Base-by-base conservation (phyloP, 2,113 vertebrate species). In the Epinephelus lanceolatus region DNA sequence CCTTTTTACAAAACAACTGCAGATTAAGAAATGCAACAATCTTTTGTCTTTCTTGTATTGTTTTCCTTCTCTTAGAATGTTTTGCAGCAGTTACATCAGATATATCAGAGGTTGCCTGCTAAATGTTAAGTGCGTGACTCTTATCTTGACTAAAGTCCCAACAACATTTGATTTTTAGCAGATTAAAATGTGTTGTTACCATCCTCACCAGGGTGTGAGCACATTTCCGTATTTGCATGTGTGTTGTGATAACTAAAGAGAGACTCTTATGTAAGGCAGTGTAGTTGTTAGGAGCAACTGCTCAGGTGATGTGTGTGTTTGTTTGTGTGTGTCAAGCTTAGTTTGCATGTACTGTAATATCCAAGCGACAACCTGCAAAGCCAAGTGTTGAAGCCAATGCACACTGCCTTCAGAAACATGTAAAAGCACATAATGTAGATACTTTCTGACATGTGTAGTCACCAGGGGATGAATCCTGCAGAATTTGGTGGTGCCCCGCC, bases 251-350 rank as follows among this genome's bases (percentile, higher is more conserved):
- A 52, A 76, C 52, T 52, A 11, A 63, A 60, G 59, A 66, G 19
- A 70, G 37, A 68, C 68, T 82, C 71, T 88, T 88, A 78, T 56
- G 18, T 87, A 87, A 86, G 84, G 60, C 51, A 45, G 63, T 61
- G 53, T 51, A 51, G 74, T 71, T 85, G 57, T 78, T 81, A 37
- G 62, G 80, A 78, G 66, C 75, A 69, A 65, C 37, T 56, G 25
- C 25, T 89, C 84, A 86, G 71, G 81, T 84, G 85, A 70, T 51
- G 25, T 18, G 5, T 49, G 45, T 73, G 53, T 73, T 30, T 76
- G 52, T 65, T 14, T 76, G 70, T 65, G 49, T 66, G 71, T 45
- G 33, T 69, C 14, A 5, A 67, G n/a, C 59, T 74, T 62, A 17
- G 30, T 65, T 57, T 78, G 56, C 21, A 37, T 52, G 7, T 19